Base-by-base conservation (phyloP, 2,888 invertebrate genomes). In the Tiliacea citrago region DNA sequence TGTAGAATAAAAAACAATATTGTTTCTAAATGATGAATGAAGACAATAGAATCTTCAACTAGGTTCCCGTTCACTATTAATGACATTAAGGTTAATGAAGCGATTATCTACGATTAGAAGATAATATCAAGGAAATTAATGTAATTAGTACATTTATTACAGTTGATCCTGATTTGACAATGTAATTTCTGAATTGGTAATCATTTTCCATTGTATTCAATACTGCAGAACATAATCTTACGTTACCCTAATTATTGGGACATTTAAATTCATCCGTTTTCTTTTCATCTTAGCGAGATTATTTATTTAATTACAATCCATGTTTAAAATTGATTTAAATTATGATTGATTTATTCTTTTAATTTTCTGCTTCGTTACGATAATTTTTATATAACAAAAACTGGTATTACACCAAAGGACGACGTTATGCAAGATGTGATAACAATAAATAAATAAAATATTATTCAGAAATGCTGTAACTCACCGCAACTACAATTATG, bases 71-170 rank as follows among this genome's bases (percentile, higher is more conserved):
- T 79, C 42, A 58, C 6, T 7, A 51, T 35, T 77, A 55, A 16
- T 60, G 82, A 35, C 83, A 58, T n/a, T 65, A 79, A 79, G 82
- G 82, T 77, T 79, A 42, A 68, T 79, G 21, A 82, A 79, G 82
- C 63, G 63, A 79, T 79, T 82, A 78, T 24, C 47, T 57, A 18
- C 13, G 45, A 68, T 58, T 53, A 63, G 13, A 49, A 51, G 47
- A 76, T 35, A 42, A 55, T 55, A 51, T 77, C 63, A 18, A 60
- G 49, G 49, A 68, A 77, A 82, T 60, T 65, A 49, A 49, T 65
- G 18, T 65, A 68, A 79, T 76, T 76, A 53, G n/a, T 58, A 58
- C 58, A 53, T 67, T 63, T 77, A 82, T 58, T 35, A 29, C 47
- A 47, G 13, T 68, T 63, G 49, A 68, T 49, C 58, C 45, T 55